Percentiles rank a stretch among this genome's conserved stretches.
These are phyloP conservation scores for Aphis gossypii DNA, from an alignment of 1,140 invertebrate genomes.

Conservation along the genomic window DNA sequence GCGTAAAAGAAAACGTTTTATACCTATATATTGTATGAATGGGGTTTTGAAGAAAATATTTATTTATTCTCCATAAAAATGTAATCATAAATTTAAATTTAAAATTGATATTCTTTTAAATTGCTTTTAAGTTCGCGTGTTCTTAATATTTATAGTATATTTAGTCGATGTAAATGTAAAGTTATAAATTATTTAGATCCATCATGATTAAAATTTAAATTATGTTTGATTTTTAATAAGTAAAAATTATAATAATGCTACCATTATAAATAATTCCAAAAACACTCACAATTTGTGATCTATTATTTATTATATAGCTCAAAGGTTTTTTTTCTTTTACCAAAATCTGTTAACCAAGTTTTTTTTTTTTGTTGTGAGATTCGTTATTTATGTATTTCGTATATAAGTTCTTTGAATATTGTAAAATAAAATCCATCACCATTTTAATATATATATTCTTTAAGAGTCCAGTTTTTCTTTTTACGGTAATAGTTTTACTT, in stretches of 20 bases:
- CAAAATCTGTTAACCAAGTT: neutral
- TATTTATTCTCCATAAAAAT: neutral
- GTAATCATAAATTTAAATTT: neutral
- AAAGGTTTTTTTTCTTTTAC: neutral
- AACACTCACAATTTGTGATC: neutral
- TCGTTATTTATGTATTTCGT: neutral
- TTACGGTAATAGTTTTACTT: neutral
- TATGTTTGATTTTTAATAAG: neutral
- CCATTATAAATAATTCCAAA: neutral
- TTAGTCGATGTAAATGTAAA: neutral
- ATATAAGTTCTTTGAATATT: neutral
- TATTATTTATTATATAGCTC: neutral
- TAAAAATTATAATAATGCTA: neutral
- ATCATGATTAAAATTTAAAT: neutral
- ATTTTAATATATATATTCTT: neutral
- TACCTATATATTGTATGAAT: neutral
- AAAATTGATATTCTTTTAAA: neutral
- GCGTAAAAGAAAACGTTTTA: neutral
- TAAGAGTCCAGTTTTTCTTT: neutral
- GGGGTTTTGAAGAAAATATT: neutral
- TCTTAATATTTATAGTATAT: neutral
- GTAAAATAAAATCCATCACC: neutral
- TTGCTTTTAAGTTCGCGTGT: neutral
- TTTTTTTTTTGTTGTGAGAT: neutral
- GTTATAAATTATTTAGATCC: neutral